Evolutionary conservation across 2,888 invertebrate species (phyloP).

Genomic region (Doris montereyensis): DNA sequence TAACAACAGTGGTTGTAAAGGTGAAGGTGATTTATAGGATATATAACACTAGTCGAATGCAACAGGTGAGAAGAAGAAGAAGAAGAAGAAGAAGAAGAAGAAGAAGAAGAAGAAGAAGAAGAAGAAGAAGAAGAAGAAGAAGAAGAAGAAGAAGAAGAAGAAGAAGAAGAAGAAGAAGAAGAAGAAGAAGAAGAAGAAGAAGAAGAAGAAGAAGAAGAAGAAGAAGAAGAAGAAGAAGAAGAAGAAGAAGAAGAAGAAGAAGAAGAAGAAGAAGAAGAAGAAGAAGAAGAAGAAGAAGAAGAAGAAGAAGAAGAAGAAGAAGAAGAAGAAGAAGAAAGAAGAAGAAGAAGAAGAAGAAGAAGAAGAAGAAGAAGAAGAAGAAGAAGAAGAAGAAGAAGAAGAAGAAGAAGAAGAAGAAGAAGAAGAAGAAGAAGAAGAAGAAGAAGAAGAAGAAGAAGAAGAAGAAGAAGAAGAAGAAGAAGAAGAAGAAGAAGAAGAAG

Average conservation of each 20-base stretch:
- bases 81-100: no score
- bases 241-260: not conserved
- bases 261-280: not conserved
- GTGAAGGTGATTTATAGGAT: no score
- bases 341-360: not conserved
- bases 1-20: no score
- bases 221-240: not conserved
- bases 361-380: not conserved
- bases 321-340: not conserved
- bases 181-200: not conserved
- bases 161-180: not conserved
- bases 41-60: no score
- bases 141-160: no score
- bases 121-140: no score
- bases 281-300: not conserved
- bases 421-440: not conserved
- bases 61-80: no score
- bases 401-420: not conserved
- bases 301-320: not conserved
- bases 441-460: not conserved
- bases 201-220: not conserved
- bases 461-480: not conserved
- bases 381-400: not conserved
- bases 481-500: not conserved
- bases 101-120: no score